These are phyloP conservation scores for Xylocampa areola DNA, from an alignment of 2,888 invertebrate species.

Conservation along the genomic window DNA sequence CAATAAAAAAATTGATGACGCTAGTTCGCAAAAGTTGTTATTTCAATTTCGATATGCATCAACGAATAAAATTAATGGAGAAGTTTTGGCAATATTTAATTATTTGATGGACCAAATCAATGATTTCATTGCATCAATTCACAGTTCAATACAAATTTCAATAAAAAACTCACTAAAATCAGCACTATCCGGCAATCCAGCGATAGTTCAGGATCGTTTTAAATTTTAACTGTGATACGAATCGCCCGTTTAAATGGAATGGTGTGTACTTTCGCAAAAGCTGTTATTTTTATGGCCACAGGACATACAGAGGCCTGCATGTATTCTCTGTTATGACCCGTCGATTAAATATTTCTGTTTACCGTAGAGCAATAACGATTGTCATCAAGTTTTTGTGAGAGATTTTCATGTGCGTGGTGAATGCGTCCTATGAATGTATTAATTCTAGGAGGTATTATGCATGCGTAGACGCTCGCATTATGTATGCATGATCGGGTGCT, in stretches of 20 bases:
- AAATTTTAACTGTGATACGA: slow-evolving; percentile 41
- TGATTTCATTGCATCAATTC: slow-evolving; percentile 7
- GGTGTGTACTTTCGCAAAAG: slow-evolving; percentile 43
- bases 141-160: slow-evolving; percentile 24
- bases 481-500: slow-evolving; percentile 3
- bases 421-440: slow-evolving; percentile 6
- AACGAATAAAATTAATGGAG: slow-evolving; percentile 1
- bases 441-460: slow-evolving; percentile 14
- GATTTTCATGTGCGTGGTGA: slow-evolving; percentile 17
- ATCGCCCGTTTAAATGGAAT: slow-evolving; percentile 34
- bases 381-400: slow-evolving; percentile 41
- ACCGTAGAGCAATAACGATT: slow-evolving; percentile 19
- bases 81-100: slow-evolving; percentile 1
- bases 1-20: slow-evolving; percentile 3
- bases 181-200: slow-evolving; percentile 20
- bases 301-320: slow-evolving; percentile 30
- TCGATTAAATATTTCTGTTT: slow-evolving; percentile 44
- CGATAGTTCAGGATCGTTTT: slow-evolving; percentile 38
- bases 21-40: background rate
- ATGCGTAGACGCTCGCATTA: slow-evolving; percentile 9
- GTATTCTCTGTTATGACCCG: slow-evolving; percentile 1
- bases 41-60: background rate
- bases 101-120: slow-evolving; percentile 12
- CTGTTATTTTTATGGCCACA: slow-evolving; percentile 45
- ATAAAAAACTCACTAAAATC: slow-evolving; percentile 42